A percentile compares a stretch with the other conserved stretches of the same genome.
Conservation (phyloP, 2,888 invertebrate genomes). For the Sthenelais limicola region DNA sequence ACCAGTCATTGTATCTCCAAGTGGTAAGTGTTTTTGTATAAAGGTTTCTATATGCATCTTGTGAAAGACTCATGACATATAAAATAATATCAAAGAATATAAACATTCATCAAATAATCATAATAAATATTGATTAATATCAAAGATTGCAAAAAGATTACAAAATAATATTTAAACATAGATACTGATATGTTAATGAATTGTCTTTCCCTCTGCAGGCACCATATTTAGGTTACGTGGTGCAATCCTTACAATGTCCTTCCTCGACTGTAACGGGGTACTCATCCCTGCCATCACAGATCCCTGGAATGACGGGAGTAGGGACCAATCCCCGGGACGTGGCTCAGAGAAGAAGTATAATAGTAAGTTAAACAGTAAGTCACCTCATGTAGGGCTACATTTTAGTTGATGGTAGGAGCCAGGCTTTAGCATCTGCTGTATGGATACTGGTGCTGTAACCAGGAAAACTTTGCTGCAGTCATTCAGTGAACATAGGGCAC, state of each 20-base stretch:
- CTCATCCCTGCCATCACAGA: constrained; percentile 92
- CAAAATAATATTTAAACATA: too few species aligned
- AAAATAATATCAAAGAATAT: too few species aligned
- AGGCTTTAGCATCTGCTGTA: too few species aligned
- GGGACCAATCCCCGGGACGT: constrained; percentile 72
- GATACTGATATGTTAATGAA: not conserved
- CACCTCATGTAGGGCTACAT: too few species aligned
- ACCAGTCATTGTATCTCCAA: constrained; percentile 85
- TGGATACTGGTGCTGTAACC: not conserved
- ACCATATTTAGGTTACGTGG: constrained; percentile 97
- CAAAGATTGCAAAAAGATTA: too few species aligned
- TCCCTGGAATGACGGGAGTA: constrained; percentile 85
- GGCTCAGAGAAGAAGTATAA: constrained; percentile 45
- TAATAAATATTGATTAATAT: too few species aligned
- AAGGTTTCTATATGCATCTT: not conserved
- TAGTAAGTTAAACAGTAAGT: constrained; percentile 40
- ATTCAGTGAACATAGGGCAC: not conserved
- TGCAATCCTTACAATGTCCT: constrained; percentile 93
- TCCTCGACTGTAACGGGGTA: constrained; percentile 95
- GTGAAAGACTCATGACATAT: too few species aligned
- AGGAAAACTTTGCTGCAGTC: too few species aligned
- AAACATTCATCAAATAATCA: too few species aligned
- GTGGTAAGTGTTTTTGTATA: constrained; percentile 77
- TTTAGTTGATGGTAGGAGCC: too few species aligned
- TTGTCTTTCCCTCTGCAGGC: constrained; percentile 76